phyloP scores from a whole-genome alignment of 2,888 invertebrate genomes.

The Protonemura montana region DNA sequence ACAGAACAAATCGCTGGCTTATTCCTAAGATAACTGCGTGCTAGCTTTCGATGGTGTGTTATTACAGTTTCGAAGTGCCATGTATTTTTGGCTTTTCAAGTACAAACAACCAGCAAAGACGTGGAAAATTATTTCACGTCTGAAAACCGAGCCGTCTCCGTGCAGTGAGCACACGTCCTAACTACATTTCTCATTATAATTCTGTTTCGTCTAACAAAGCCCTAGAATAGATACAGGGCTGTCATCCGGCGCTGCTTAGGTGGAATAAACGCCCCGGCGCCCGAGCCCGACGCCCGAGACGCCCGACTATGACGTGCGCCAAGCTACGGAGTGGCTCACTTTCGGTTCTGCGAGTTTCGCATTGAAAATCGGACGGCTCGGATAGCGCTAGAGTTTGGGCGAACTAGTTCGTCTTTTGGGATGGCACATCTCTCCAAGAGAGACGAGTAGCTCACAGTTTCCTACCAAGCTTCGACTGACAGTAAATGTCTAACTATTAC shows the following conservation, averaged over 20 bases:
- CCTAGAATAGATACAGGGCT: background rate
- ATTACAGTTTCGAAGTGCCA: background rate
- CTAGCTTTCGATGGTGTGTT: background rate
- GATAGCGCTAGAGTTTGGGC: background rate
- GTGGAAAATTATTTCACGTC: background rate
- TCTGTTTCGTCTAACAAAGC: background rate
- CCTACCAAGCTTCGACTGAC: background rate
- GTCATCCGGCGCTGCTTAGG: background rate
- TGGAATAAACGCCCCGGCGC: background rate
- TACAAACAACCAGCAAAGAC: background rate
- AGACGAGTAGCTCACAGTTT: constrained; percentile 1
- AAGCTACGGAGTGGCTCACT: background rate
- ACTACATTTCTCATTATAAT: background rate
- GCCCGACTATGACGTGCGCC: no score
- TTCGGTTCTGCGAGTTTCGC: background rate
- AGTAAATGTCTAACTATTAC: constrained; percentile 18
- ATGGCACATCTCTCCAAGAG: background rate
- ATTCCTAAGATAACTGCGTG: background rate
- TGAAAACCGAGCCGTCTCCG: background rate
- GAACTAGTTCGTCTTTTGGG: background rate
- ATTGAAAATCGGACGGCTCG: background rate
- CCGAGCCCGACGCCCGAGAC: background rate
- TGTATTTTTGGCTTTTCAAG: background rate
- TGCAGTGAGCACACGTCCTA: background rate
- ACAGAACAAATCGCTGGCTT: background rate